A percentile compares a stretch with the other conserved stretches of the same genome.
These are phyloP conservation scores for Cyanocitta stelleri DNA, from an alignment of 2,113 vertebrate species.

Conservation along the genomic window DNA sequence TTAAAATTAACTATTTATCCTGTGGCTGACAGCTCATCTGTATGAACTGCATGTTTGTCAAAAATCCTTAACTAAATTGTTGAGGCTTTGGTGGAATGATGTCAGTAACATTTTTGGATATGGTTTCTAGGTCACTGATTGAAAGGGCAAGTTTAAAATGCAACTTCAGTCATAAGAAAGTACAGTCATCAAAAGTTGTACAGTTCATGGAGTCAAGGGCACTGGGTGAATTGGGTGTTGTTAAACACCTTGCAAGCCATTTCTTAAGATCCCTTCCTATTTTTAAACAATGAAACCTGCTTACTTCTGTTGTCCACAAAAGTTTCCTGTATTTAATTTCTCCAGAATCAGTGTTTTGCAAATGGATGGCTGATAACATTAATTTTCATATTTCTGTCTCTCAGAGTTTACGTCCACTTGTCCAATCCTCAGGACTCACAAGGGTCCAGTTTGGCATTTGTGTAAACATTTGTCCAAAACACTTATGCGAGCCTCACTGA, in stretches of 20 bases:
- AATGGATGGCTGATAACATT: background rate
- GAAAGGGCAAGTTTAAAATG: background rate
- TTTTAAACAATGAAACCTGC: background rate
- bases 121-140: background rate
- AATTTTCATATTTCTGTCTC: background rate
- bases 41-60: background rate
- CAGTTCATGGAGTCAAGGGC: background rate
- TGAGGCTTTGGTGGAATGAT: background rate
- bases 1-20: rapidly evolving
- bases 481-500: background rate
- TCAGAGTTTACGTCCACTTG: background rate
- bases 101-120: background rate
- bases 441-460: background rate
- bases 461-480: background rate
- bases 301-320: background rate
- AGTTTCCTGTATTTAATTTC: background rate
- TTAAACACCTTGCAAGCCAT: background rate
- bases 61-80: background rate
- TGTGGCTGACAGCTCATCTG: background rate
- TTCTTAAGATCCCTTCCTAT: background rate
- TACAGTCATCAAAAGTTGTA: background rate
- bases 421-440: background rate
- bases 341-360: background rate
- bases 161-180: background rate
- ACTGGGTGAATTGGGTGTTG: background rate